These are phyloP conservation scores for Cantharis rustica DNA, from an alignment of 2,888 invertebrate species.

Conservation along the genomic window DNA sequence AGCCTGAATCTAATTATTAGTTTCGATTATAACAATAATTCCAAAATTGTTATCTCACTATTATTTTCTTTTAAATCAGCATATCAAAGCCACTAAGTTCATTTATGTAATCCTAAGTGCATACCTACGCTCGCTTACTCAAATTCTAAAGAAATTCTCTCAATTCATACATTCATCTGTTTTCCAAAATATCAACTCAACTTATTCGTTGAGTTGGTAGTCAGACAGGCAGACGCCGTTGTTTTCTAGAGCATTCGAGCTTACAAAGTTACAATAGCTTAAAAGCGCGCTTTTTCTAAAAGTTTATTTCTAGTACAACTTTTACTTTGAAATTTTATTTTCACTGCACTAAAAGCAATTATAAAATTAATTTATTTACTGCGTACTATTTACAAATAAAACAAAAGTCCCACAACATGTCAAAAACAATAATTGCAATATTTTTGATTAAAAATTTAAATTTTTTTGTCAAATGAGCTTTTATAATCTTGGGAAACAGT, in stretches of 20 bases:
- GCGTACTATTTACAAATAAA: not conserved
- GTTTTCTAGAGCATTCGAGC: not conserved
- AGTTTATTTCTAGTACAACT: not conserved
- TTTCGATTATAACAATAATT: not conserved
- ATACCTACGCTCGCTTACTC: not conserved
- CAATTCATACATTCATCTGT: not conserved
- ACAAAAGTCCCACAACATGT: not conserved
- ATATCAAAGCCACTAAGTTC: not conserved
- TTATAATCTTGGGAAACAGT: too few species aligned
- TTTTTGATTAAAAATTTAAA: too few species aligned
- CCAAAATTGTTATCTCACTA: not conserved
- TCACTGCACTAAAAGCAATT: not conserved
- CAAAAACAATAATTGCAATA: not conserved
- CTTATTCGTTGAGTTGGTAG: slow-evolving; percentile 13
- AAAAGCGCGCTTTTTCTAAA: slow-evolving; percentile 10
- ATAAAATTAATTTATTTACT: not conserved
- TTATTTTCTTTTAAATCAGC: not conserved
- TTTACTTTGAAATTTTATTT: not conserved
- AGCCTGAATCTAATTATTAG: not conserved
- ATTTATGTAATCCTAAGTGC: not conserved
- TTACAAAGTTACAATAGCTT: slow-evolving; percentile 7
- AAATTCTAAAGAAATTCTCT: not conserved
- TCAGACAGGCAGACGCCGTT: slow-evolving; percentile 19
- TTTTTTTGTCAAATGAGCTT: too few species aligned
- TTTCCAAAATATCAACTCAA: not conserved